Base-by-base conservation (phyloP, 2,888 invertebrate species). In the Proisotoma minuta region DNA sequence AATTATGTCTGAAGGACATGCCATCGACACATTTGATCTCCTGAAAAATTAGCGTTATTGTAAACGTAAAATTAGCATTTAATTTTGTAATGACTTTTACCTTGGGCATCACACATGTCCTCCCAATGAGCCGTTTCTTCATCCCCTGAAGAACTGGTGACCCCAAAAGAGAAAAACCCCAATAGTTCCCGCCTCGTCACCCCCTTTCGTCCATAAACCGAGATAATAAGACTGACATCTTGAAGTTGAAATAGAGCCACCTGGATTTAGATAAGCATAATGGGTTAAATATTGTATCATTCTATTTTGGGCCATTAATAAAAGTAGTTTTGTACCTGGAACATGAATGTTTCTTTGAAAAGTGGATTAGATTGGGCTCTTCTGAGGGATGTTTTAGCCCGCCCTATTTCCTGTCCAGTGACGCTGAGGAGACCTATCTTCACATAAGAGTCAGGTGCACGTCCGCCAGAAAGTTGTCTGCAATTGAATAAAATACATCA, bases 171-270 rank as follows among this genome's bases (percentile, higher is more conserved):
- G 81, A 96, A 92, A 95, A 96, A 96, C 65, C 96, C 96, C 73
- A 96, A 89, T 89, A 95, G 91, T 79, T 96, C 95, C 76, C 95
- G 91, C 73, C 91, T 87, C 77, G 95, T 96, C 77, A 94, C 91
- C 73, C 93, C 88, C 69, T 91, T 87, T 77, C 93, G 89, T 76
- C 86, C 87, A 83, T 95, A 95, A 61, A 95, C 91, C 0, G 93
- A 91, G 68, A 94, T 85, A 87, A 95, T 92, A 70, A 96, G 82
- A 1, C 95, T 96, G 58, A 96, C 95, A 76, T 96, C 96, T 47
- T 88, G 91, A 66, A 96, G 81, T 82, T 96, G 96, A 78, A 95
- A 96, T 71, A 95, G 83, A 43, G 96, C 92, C 76, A 96, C 93
- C 91, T 92, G 77, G 22, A 70, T 69, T 15, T 15, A 34, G 34